Base-by-base conservation (phyloP, 2,888 invertebrate genomes). In the Esperia sulphurella region DNA sequence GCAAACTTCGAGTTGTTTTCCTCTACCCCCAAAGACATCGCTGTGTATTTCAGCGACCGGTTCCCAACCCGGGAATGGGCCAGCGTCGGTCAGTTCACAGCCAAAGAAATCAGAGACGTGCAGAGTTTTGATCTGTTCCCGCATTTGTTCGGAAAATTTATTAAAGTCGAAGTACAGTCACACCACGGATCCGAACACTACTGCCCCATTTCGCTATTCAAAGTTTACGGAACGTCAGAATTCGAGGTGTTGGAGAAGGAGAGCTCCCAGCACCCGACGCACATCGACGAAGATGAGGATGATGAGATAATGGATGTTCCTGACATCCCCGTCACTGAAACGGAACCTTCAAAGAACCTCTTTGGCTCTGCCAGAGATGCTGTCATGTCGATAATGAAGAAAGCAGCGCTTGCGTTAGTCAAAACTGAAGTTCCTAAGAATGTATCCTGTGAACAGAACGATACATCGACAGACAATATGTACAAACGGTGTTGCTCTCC, bases 1-100 rank as follows among this genome's bases (percentile, higher is more conserved):
- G 99, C 98, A 3, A 99, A 99, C 82, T 97, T 97, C 75, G 99
- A 99, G 83, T 88, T 99, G 51, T 99, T 99, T 83, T 98, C 99
- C 7, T 99, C 98, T 0, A 96, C 96, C 28, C 98, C 98, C 10
- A 96, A 96, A 79, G 96, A 97, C 55, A 95, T 99, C 75, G 93
- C 94, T 12, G 94, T 97, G 7, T 95, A 92, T 59, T 95, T 96
- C 48, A 96, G 96, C 69, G 97, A 97, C 80, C 91, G 97, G 45
- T 97, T 95, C 80, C 97, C 97, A 0, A 95, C 95, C 0, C 91
- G 97, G 50, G 98, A 98, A 42, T 99, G 98, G 98, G 93, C 94
- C 37, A 91, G 92, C 59, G 94, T 97, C 30, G 98, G 97, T 0
- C 94, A 95, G 59, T 97, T 97, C 75, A 92, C 93, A 30, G 97